Conservation (phyloP, 2,888 invertebrate genomes). For the Folsomia candida region DNA sequence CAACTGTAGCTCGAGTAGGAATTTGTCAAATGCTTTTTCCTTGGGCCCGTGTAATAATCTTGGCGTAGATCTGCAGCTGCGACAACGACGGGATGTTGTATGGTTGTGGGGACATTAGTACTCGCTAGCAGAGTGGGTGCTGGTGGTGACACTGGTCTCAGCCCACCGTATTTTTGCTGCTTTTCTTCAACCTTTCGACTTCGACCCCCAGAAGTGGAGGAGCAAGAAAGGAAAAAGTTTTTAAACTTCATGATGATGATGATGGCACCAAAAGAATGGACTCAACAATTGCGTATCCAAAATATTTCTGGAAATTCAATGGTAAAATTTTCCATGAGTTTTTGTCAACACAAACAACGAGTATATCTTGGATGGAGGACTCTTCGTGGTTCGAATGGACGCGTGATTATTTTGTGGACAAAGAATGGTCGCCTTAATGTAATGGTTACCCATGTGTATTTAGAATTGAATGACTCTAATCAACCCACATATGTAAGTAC, state of each 20-base stretch:
- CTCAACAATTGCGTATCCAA: too few relatives aligned
- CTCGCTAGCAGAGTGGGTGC: conserved; percentile 8
- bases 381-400: too few relatives aligned
- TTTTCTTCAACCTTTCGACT: conserved; percentile 42
- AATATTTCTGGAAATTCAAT: neutral
- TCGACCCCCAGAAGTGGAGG: conserved; percentile 38
- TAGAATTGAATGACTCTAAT: too few relatives aligned
- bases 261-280: neutral
- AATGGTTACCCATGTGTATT: too few relatives aligned
- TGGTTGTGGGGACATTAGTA: conserved; percentile 6
- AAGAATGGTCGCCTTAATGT: too few relatives aligned
- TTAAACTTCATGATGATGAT: conserved; percentile 47
- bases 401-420: too few relatives aligned
- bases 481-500: too few relatives aligned
- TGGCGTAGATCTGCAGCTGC: neutral
- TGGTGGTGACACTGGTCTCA: conserved; percentile 20
- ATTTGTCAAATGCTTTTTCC: conserved; percentile 28
- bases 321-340: neutral
- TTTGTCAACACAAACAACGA: too few relatives aligned
- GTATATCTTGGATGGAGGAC: too few relatives aligned
- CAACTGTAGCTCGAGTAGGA: conserved; percentile 24
- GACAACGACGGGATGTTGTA: conserved; percentile 21
- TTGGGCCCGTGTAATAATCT: conserved; percentile 11
- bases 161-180: conserved; percentile 29
- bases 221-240: conserved; percentile 47